Evolutionary conservation across 1,140 invertebrate species (phyloP), one percentile per base, ranked within the genome.

Genomic region (Conopomorpha cramerella): DNA sequence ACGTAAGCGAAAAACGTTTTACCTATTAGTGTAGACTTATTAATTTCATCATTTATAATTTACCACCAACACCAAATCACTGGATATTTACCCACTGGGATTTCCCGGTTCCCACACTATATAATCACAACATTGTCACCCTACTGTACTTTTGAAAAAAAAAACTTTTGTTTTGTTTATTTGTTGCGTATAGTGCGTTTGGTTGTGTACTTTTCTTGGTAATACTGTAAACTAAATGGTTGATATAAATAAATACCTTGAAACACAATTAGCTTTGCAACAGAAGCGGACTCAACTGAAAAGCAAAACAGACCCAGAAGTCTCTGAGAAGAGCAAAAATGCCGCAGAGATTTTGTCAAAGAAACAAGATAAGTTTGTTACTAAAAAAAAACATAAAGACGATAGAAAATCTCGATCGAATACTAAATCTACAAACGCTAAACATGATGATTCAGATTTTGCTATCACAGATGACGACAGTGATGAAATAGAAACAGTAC

Each of bases 201-300:
- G n/a, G n/a, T n/a, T n/a, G n/a, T n/a, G n/a, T n/a, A n/a, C n/a
- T n/a, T n/a, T n/a, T n/a, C n/a, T n/a, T n/a, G n/a, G n/a, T n/a
- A n/a, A n/a, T n/a, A n/a, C n/a, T n/a, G n/a, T n/a, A n/a, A n/a
- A n/a, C n/a, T n/a, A 34, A 32, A 73, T 74, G 70, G 53, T 62
- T 35, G 70, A 72, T 45, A 64, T 74, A 35, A 72, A 70, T 38
- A 74, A 72, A 51, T 74, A 74, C 51, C 44, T 74, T 1, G 58
- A 68, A 51, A 61, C 42, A 18, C 70, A 74, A 60, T 33, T 68
- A 3, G 62, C 55, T 17, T 41, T 76, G 27, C 57, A 68, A 10
- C 65, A 68, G 49, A 49, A 67, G 40, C 58, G 46, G 43, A 46
- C 38, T 29, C 32, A 43, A 34, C 37, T 25, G 6, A 68, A 59